Evolutionary conservation across 2,888 invertebrate species (phyloP).

Genomic region (Pharmacophagus antenor): DNA sequence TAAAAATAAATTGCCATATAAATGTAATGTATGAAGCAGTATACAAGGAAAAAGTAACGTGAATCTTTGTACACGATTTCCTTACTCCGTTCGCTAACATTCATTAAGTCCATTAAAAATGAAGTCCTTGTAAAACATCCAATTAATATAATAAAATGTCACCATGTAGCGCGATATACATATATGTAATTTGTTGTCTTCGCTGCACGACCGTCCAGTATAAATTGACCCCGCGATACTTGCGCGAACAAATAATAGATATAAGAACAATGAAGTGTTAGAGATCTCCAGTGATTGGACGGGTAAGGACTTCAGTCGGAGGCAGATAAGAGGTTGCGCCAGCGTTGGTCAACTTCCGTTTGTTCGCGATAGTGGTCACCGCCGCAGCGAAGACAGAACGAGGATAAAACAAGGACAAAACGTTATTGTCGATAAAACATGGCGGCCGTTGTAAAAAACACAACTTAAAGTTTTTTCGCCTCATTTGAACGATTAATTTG

Average conservation of each 20-base stretch:
- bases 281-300: slow-evolving; percentile 55
- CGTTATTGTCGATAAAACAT: slow-evolving; percentile 38
- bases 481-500: not conserved
- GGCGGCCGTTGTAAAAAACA: slow-evolving; percentile 20
- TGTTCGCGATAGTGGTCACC: slow-evolving; percentile 42
- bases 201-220: slow-evolving; percentile 41
- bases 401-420: slow-evolving; percentile 47
- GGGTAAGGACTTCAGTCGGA: slow-evolving; percentile 47
- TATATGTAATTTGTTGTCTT: slow-evolving; percentile 39
- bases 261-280: slow-evolving; percentile 42
- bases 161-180: slow-evolving; percentile 32
- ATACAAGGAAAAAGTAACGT: slow-evolving; percentile 23
- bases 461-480: slow-evolving; percentile 1
- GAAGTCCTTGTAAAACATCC: slow-evolving; percentile 34
- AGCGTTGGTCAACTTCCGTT: slow-evolving; percentile 50
- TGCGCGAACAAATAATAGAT: slow-evolving; percentile 46
- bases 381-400: slow-evolving; percentile 41
- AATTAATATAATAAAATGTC: slow-evolving; percentile 40
- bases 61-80: slow-evolving; percentile 14
- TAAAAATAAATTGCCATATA: not conserved
- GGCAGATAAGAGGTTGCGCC: slow-evolving; percentile 60
- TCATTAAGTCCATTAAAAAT: slow-evolving; percentile 16
- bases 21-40: not conserved
- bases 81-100: slow-evolving; percentile 12
- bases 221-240: slow-evolving; percentile 47